These are phyloP conservation scores for Mongoloraphidia duomilia DNA, from an alignment of 2,888 invertebrate species.

Conservation along the genomic window DNA sequence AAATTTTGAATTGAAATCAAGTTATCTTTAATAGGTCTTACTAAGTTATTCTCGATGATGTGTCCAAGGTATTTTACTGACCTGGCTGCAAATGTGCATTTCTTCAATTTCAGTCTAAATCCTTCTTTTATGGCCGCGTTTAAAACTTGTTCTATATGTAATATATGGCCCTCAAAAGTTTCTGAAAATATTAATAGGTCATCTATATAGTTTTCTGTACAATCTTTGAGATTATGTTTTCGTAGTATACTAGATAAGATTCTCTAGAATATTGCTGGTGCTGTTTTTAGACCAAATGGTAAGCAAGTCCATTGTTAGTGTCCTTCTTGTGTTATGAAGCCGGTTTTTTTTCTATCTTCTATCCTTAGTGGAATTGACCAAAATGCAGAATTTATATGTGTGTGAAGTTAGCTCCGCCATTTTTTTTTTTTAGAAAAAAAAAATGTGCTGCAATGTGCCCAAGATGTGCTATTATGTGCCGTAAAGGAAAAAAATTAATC, in stretches of 20 bases:
- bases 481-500: too few species aligned
- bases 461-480: too few species aligned
- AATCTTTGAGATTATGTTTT: conserved; percentile 9
- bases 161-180: conserved; percentile 13
- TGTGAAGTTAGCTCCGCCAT: too few species aligned
- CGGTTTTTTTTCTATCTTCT: conserved; percentile 21
- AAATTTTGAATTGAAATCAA: conserved; percentile 10
- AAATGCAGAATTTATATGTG: too few species aligned
- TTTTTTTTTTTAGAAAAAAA: too few species aligned
- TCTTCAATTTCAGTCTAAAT: conserved; percentile 8
- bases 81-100: conserved; percentile 7
- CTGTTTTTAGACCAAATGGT: conserved; percentile 13
- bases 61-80: conserved; percentile 10
- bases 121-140: conserved; percentile 9
- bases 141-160: conserved; percentile 7
- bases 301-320: conserved; percentile 12
- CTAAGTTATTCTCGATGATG: conserved; percentile 6
- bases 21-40: conserved; percentile 8
- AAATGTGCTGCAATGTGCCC: too few species aligned
- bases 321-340: conserved; percentile 18
- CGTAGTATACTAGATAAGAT: conserved; percentile 11
- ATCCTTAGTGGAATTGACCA: conserved; percentile 23
- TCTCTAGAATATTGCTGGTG: conserved; percentile 12
- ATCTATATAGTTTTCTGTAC: conserved; percentile 14
- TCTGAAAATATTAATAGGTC: conserved; percentile 15